Evolutionary conservation across 2,113 vertebrate species (phyloP), one percentile per base, ranked within the genome.

Genomic region (Elephas maximus): DNA sequence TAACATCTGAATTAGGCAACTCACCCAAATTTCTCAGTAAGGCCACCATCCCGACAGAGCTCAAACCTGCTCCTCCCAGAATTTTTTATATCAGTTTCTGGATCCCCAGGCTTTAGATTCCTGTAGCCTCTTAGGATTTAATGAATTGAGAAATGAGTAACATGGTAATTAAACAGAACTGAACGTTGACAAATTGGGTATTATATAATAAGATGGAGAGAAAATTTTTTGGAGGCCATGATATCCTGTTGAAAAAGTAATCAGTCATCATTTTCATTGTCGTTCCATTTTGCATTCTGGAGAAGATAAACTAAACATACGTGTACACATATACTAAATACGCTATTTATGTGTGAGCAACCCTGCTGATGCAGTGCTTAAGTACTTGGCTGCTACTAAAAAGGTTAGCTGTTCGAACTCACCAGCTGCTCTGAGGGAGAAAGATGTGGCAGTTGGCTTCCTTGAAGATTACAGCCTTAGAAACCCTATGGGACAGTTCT

Each of bases 11-110:
- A 62, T 57, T 79, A 62, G 33, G 9, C n/a, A 76, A 76, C 80
- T 96, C 80, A 96, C 88, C 88, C 92, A 81, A 71, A 53, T 45
- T 71, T 63, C 12, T 91, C 48, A 80, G 9, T 6, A 45, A 63
- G 21, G 87, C 2, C 41, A 51, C 76, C 77, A 69, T 60, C 28
- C 28, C 0, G 41, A 74, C 1, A 23, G 44, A 57, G 62, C 83
- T 83, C 14, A 83, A 67, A 48, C 2, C 5, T 12, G 2, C 0
- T 2, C 3, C 5, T 15, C 12, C 5, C 28, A 33, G 45, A 79
- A 79, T 51, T 26, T 79, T 79, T 79, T 79, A 51, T 30, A 8
- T 51, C 26, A 24, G 26, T 51, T 48, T 79, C 26, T 79, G 28
- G 77, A 51, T 79, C 26, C 45, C 28, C 14, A 30, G 45, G 1